Evolutionary conservation across 2,113 vertebrate genomes (phyloP), one percentile per base, ranked within the genome.

Genomic region (Dermatemys mawii): DNA sequence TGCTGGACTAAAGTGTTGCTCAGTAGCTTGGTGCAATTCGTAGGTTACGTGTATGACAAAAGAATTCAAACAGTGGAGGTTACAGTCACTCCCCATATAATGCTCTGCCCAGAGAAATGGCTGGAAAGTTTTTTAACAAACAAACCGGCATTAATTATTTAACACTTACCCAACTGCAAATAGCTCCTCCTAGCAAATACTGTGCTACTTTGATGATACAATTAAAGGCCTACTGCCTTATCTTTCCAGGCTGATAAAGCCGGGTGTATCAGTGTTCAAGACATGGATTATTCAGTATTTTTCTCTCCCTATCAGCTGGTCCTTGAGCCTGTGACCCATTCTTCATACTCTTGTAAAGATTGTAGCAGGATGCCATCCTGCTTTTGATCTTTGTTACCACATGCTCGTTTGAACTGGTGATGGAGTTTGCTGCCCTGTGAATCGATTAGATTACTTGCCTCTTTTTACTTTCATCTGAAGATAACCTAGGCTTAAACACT

Each of bases 351-450:
- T 76, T 92, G 83, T 93, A 88, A 95, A 97, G 96, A 95, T 96
- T 38, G n/a, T 92, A 95, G 57, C 85, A 88, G 94, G 48, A 89
- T 93, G 22, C 78, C 84, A 63, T n/a, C 70, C 81, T 84, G 82
- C 84, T 95, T 92, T 97, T 13, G 0, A 90, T 94, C 96, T 95
- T 95, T 78, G 91, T 90, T 94, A 92, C 92, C 95, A 95, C 94
- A 96, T 96, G 97, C 91, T 95, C 92, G 85, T 97, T 96, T 96
- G 94, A 94, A 96, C 92, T 93, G 90, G 86, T 96, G 96, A 93
- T 95, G 81, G 90, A 75, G 83, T 82, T 95, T 93, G 73, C 84
- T 26, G 76, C 88, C 94, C 24, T 27, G 41, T 12, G 24, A 97
- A 96, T 96, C 91, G 4, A 75, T 87, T 96, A 97, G 95, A 96